Evolutionary conservation across 2,113 vertebrate species (phyloP), one percentile per base, ranked within the genome.

Genomic region (Numenius arquata): DNA sequence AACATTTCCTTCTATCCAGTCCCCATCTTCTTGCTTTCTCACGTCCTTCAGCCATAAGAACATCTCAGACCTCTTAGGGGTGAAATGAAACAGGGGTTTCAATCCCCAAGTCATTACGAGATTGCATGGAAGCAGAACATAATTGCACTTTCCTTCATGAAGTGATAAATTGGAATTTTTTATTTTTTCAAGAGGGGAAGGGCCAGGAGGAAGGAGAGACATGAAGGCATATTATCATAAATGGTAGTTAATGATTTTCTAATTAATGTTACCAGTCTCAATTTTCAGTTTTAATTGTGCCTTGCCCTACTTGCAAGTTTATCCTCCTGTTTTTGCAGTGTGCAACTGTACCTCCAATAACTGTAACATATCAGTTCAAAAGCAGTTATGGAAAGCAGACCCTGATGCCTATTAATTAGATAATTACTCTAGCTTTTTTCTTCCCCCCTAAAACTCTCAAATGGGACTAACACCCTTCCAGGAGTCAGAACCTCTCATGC

Each of bases 201-300:
- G 38, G 32, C 59, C 3, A 59, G 17, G 16, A 87, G 12, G 56
- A 55, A 78, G 26, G 43, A 81, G 76, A 91, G 17, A 63, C 32
- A 87, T 0, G 0, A 34, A 87, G 21, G 45, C 25, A 7, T 61
- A 23, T 79, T 88, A 91, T 68, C 19, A 0, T 66, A 93, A 95
- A 52, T 52, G 30, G 47, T 65, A 85, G 30, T 77, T 95, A 95
- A 93, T 77, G n/a, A 80, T 67, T 73, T 93, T 72, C 41, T 91
- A 94, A 95, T 94, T 96, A 90, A 95, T 10, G 38, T 74, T 90
- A 80, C 47, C 90, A 55, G 63, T 93, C 85, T 88, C 55, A 63
- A 73, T 94, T 95, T 95, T 65, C 74, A 74, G 32, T 86, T 94
- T 86, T 97, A 95, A 88, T 95, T 72, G 52, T 52, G 59, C 27